Conservation (phyloP, 2,113 vertebrate genomes). For the Phaethornis superciliosus region DNA sequence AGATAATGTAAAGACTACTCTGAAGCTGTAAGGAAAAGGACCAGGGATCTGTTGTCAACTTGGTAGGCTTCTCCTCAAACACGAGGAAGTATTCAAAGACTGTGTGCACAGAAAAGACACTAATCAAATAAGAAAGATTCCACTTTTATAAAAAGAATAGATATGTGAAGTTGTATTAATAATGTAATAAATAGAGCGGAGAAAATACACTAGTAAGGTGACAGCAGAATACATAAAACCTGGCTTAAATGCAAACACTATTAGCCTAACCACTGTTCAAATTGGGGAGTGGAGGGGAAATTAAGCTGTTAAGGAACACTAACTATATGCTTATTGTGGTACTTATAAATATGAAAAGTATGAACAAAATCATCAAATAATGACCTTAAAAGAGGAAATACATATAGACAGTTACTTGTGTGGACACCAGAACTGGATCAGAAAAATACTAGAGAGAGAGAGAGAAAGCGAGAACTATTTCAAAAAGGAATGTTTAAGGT, state of each 20-base stretch:
- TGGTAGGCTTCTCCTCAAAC: not conserved
- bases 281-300: not conserved
- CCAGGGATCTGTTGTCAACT: not conserved
- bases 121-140: not conserved
- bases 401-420: fast-evolving
- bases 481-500: not conserved
- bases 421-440: not conserved
- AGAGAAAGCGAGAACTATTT: not conserved
- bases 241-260: not conserved
- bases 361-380: not conserved
- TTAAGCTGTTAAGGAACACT: not conserved
- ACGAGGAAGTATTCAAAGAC: not conserved
- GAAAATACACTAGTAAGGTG: not conserved
- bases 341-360: not conserved
- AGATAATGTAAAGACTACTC: not conserved
- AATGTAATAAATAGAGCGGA: not conserved
- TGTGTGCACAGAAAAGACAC: not conserved
- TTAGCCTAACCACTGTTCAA: not conserved
- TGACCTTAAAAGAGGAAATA: not conserved
- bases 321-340: not conserved
- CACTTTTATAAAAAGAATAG: not conserved
- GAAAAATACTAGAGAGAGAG: not conserved
- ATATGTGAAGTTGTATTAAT: not conserved
- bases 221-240: not conserved
- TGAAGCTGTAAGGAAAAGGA: not conserved